Conservation (phyloP, 2,888 invertebrate genomes). For the Netelia melanura region DNA sequence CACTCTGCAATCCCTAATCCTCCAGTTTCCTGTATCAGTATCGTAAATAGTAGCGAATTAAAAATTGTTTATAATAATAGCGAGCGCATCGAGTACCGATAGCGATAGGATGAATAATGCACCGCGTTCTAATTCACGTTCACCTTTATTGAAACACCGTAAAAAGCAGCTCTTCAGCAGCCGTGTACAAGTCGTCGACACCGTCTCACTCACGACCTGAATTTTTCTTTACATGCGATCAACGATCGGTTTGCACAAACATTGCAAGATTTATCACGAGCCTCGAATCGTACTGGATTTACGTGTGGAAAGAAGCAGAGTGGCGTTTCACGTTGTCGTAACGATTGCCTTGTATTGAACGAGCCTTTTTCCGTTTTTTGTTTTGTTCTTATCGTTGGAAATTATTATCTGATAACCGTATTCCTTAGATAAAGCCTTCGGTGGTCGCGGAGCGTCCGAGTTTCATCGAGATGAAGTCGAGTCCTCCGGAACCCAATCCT, state of each 20-base stretch:
- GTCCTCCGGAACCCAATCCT: slow-evolving; percentile 75
- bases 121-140: slow-evolving; percentile 73
- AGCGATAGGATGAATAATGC: slow-evolving; percentile 70
- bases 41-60: not conserved
- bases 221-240: slow-evolving; percentile 62
- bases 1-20: slow-evolving; percentile 59
- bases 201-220: slow-evolving; percentile 75
- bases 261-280: slow-evolving; percentile 44
- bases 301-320: slow-evolving; percentile 10
- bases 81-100: slow-evolving; percentile 46
- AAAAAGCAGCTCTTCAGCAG: slow-evolving; percentile 1
- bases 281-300: not conserved
- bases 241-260: slow-evolving; percentile 79
- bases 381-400: not conserved
- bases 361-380: not conserved
- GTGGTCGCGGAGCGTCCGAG: slow-evolving; percentile 53
- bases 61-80: slow-evolving; percentile 16
- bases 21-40: not conserved
- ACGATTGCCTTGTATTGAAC: not conserved
- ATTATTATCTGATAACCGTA: slow-evolving; percentile 21
- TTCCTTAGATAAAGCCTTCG: slow-evolving; percentile 54
- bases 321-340: not conserved
- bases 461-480: slow-evolving; percentile 59
- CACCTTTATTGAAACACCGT: slow-evolving; percentile 68
- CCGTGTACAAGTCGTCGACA: slow-evolving; percentile 69